Conservation (phyloP, 2,113 vertebrate species). For the Macroglossus sobrinus region DNA sequence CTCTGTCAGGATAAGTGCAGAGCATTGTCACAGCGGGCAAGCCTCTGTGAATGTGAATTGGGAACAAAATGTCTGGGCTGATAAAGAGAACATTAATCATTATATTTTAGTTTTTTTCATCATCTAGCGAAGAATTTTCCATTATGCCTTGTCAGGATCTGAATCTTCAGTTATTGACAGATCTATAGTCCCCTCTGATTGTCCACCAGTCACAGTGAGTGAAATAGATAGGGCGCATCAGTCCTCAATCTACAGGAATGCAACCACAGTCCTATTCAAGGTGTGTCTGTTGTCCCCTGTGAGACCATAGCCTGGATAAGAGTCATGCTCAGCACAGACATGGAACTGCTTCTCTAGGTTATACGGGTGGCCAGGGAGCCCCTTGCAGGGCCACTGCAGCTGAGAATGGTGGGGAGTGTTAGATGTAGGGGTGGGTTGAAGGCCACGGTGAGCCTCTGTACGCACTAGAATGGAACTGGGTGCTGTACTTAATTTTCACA, state of each 20-base stretch:
- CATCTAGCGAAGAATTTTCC: conserved; percentile 25
- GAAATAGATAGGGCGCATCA: neutral
- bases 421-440: accelerated
- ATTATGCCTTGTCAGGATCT: neutral
- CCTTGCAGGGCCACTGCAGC: accelerated
- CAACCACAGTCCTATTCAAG: neutral
- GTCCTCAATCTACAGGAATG: neutral
- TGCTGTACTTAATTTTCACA: neutral
- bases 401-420: neutral
- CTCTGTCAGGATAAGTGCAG: neutral
- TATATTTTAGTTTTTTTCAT: neutral
- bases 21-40: neutral
- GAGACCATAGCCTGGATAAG: neutral
- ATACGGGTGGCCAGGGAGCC: neutral
- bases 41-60: neutral
- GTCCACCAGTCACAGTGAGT: neutral
- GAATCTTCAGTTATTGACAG: neutral
- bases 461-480: neutral
- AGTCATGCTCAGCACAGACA: neutral
- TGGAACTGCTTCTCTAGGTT: neutral
- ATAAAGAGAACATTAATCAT: neutral
- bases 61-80: conserved; percentile 19
- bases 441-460: accelerated
- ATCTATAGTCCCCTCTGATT: neutral
- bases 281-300: neutral